Evolutionary conservation across 2,113 vertebrate species (phyloP).

Genomic region (Phasianus colchicus): DNA sequence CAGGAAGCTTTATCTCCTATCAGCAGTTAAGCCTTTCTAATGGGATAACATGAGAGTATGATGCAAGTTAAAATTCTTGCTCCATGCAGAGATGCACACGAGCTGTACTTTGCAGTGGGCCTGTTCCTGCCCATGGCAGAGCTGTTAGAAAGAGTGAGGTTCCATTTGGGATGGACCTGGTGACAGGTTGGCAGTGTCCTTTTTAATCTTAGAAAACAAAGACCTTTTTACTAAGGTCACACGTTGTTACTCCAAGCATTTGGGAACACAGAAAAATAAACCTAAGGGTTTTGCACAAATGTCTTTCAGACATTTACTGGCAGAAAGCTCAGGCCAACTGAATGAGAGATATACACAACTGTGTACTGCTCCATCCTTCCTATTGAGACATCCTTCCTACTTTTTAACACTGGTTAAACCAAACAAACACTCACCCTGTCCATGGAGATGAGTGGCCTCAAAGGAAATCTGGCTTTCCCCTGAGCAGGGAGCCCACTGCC

Average conservation of each 20-base stretch:
- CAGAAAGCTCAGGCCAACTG: not conserved
- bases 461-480: not conserved
- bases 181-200: constrained; percentile 26
- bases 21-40: constrained; percentile 51
- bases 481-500: not conserved
- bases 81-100: constrained; percentile 61
- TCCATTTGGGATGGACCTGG: constrained; percentile 22
- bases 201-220: not conserved
- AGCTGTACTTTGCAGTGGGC: constrained; percentile 29
- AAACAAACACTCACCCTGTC: not conserved
- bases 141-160: not conserved
- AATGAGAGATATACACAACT: not conserved
- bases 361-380: not conserved
- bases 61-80: constrained; percentile 57
- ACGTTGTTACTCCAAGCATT: constrained; percentile 41
- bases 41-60: constrained; percentile 28
- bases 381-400: not conserved
- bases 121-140: constrained; percentile 34
- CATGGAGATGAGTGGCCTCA: not conserved
- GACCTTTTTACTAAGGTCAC: constrained; percentile 31
- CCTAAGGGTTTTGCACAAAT: not conserved
- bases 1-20: constrained; percentile 34
- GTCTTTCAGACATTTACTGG: not conserved
- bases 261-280: constrained; percentile 11
- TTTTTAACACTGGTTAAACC: not conserved